These are phyloP conservation scores for Neotoxoptera formosana DNA, from an alignment of 1,140 invertebrate species.

Conservation along the genomic window DNA sequence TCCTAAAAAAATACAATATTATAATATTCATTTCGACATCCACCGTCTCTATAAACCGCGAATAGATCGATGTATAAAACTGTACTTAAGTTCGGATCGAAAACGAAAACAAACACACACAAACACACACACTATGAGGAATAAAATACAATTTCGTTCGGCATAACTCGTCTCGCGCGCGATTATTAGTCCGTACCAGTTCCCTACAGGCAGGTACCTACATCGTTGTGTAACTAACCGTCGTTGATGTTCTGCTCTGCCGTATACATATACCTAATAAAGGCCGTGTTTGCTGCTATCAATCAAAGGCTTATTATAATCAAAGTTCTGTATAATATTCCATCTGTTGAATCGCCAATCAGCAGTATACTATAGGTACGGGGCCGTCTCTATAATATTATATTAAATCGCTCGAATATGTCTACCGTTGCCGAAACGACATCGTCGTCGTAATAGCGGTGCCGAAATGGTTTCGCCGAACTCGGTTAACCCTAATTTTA, in stretches of 20 bases:
- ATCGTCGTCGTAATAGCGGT: neutral
- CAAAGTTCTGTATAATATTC: neutral
- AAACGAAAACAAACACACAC: too few species aligned
- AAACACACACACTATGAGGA: neutral
- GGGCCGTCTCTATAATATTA: neutral
- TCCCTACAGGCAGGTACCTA: too few species aligned
- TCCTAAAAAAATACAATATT: neutral
- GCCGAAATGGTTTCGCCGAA: neutral
- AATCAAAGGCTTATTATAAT: neutral
- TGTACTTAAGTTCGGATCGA: neutral
- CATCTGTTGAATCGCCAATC: neutral
- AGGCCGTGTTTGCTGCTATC: neutral
- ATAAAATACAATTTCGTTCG: too few species aligned
- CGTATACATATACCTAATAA: too few species aligned
- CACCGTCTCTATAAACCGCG: neutral
- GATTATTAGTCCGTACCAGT: too few species aligned
- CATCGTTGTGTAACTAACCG: neutral
- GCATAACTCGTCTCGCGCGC: too few species aligned
- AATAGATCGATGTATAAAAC: neutral
- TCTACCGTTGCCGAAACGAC: neutral
- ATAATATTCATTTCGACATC: neutral
- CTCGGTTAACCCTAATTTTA: neutral
- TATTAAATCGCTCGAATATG: neutral
- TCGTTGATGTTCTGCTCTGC: neutral
- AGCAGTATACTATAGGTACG: too few species aligned